Conservation (phyloP, 2,888 invertebrate species). For the Augochlorella aurata region DNA sequence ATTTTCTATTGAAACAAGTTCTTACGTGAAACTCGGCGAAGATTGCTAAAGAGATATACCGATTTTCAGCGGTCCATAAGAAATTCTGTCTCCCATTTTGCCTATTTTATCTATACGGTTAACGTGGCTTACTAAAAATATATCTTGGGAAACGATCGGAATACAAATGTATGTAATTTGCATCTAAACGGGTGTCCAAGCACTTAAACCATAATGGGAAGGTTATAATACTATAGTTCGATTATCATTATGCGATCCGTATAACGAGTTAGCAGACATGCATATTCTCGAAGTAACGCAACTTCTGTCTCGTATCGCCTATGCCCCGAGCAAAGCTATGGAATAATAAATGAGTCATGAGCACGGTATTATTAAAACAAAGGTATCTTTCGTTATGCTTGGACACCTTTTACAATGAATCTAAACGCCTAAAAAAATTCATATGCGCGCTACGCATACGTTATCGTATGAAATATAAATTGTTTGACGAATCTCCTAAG, state of each 20-base stretch:
- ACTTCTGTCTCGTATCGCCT: constrained; percentile 4
- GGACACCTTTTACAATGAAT: background rate
- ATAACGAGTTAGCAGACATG: constrained; percentile 10
- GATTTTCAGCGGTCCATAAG: background rate
- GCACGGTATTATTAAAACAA: constrained; percentile 19
- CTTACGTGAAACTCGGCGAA: background rate
- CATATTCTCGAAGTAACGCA: constrained; percentile 10
- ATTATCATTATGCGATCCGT: constrained; percentile 26
- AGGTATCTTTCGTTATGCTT: background rate
- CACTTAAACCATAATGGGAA: constrained; percentile 16
- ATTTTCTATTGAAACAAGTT: background rate
- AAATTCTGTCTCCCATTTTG: no score
- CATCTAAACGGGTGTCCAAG: constrained; percentile 6
- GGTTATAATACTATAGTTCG: constrained; percentile 20
- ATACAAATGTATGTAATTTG: constrained; percentile 11
- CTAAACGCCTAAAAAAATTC: background rate
- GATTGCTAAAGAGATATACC: background rate
- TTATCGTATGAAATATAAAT: background rate
- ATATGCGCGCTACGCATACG: background rate
- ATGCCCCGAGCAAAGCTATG: background rate
- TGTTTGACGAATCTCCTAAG: background rate
- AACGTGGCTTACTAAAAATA: background rate
- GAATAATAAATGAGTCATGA: constrained; percentile 26
- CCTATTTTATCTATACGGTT: background rate
- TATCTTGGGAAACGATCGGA: constrained; percentile 2